Evolutionary conservation across 1,140 invertebrate genomes (phyloP).

Genomic region (Eulimnadia texana): DNA sequence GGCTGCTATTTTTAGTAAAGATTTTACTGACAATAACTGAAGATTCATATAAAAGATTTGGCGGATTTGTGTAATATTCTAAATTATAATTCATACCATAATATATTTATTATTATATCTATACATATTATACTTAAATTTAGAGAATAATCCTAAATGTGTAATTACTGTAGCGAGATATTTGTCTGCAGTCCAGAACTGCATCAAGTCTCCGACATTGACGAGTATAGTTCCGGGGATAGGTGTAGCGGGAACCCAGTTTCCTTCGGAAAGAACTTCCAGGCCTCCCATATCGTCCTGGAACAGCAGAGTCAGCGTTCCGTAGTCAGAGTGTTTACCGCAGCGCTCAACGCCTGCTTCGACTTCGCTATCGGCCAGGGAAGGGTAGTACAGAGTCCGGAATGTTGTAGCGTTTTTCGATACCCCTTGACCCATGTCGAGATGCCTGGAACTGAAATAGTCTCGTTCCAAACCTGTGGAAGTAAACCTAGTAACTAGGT

Average conservation of each 20-base stretch:
- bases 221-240: slow-evolving; percentile 60
- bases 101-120: no score
- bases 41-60: no score
- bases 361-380: slow-evolving; percentile 26
- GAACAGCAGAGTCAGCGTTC: slow-evolving; percentile 30
- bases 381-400: slow-evolving; percentile 51
- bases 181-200: slow-evolving; percentile 53
- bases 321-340: slow-evolving; percentile 35
- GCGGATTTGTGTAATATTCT: no score
- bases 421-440: background rate
- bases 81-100: no score
- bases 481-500: background rate
- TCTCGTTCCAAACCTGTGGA: background rate
- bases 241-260: slow-evolving; percentile 58
- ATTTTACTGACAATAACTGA: no score
- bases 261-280: slow-evolving; percentile 37
- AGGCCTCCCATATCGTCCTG: slow-evolving; percentile 32
- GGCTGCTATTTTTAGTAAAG: no score
- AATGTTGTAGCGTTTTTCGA: slow-evolving; percentile 43
- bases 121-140: slow-evolving; percentile 34
- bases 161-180: slow-evolving; percentile 48
- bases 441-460: background rate
- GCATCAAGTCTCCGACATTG: slow-evolving; percentile 59
- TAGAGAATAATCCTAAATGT: slow-evolving; percentile 47
- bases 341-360: slow-evolving; percentile 41